Percentiles rank a stretch among this genome's conserved stretches.
These are phyloP conservation scores for Epizoanthus illoricatus DNA, from an alignment of 92 coral and sea anemone species.

Conservation along the genomic window DNA sequence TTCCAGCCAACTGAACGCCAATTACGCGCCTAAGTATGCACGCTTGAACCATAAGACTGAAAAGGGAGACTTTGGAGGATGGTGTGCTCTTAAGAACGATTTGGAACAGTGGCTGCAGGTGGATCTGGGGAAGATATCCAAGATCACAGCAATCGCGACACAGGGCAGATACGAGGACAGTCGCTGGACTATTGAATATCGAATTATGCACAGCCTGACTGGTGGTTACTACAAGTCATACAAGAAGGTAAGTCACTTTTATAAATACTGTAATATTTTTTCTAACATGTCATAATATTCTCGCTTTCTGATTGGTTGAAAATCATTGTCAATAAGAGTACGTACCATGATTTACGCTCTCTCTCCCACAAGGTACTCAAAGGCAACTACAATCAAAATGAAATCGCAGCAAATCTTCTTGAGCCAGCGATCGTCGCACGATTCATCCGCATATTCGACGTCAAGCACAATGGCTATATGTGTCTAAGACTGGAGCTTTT, in stretches of 20 bases:
- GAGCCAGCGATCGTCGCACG: conserved; percentile 29
- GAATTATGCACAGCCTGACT: conserved; percentile 26
- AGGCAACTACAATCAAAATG: conserved; percentile 17
- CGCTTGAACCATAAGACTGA: conserved; percentile 14
- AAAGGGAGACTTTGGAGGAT: conserved; percentile 25
- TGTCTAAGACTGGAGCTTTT: conserved; percentile 34
- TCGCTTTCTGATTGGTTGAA: too few species aligned
- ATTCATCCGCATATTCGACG: conserved; percentile 35
- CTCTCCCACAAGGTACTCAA: conserved; percentile 1
- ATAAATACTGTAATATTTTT: too few species aligned
- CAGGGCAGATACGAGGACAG: conserved; percentile 20
- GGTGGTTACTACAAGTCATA: conserved; percentile 22
- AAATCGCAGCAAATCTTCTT: conserved; percentile 27
- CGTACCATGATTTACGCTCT: too few species aligned
- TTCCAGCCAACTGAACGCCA: conserved; percentile 12
- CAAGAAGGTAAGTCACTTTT: conserved; percentile 4
- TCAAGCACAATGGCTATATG: conserved; percentile 34
- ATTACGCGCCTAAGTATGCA: conserved; percentile 21
- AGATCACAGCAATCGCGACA: conserved; percentile 23
- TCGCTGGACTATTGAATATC: conserved; percentile 1
- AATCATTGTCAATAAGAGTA: too few species aligned
- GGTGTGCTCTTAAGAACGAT: conserved; percentile 25
- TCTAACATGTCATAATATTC: too few species aligned
- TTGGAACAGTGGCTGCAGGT: conserved; percentile 30
- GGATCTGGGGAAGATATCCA: conserved; percentile 24